These are phyloP conservation scores for Temnothorax curvispinosus DNA, from an alignment of 1,140 invertebrate genomes.

Conservation along the genomic window DNA sequence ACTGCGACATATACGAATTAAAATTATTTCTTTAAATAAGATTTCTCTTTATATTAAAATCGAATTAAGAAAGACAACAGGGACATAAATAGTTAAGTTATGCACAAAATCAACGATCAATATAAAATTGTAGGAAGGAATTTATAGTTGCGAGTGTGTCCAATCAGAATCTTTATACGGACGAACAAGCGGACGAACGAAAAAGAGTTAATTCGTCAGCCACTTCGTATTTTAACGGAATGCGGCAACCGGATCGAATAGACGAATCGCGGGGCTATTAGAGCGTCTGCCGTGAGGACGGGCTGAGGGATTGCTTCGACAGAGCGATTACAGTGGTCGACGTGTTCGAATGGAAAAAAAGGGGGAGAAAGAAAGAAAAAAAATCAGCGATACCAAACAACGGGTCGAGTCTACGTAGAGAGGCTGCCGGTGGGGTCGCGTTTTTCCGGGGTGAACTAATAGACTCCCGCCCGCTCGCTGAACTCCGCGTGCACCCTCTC, in stretches of 20 bases:
- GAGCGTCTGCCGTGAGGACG: conserved; percentile 72
- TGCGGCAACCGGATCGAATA: conserved; percentile 56
- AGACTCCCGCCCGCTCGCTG: conserved; percentile 79
- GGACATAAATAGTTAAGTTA: conserved; percentile 3
- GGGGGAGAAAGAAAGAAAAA: conserved; percentile 70
- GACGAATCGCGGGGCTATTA: conserved; percentile 70
- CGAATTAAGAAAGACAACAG: not conserved
- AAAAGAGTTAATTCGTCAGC: conserved; percentile 50
- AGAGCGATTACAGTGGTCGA: conserved; percentile 81
- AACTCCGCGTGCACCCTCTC: conserved; percentile 72
- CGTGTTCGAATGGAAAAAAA: conserved; percentile 80
- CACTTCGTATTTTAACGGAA: conserved; percentile 54
- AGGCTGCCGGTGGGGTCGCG: conserved; percentile 76
- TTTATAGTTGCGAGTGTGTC: not conserved
- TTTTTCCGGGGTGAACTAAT: conserved; percentile 84
- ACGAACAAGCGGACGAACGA: not conserved
- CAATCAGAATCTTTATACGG: not conserved
- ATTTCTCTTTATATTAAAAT: not conserved
- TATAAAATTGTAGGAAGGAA: not conserved
- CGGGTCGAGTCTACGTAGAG: conserved; percentile 71
- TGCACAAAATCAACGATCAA: not conserved
- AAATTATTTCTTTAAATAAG: not conserved
- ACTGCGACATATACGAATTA: not conserved
- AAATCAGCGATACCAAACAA: conserved; percentile 82
- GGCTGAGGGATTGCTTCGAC: conserved; percentile 76